Base-by-base conservation (phyloP, 1,140 invertebrate species). In the Zophobas atratus region DNA sequence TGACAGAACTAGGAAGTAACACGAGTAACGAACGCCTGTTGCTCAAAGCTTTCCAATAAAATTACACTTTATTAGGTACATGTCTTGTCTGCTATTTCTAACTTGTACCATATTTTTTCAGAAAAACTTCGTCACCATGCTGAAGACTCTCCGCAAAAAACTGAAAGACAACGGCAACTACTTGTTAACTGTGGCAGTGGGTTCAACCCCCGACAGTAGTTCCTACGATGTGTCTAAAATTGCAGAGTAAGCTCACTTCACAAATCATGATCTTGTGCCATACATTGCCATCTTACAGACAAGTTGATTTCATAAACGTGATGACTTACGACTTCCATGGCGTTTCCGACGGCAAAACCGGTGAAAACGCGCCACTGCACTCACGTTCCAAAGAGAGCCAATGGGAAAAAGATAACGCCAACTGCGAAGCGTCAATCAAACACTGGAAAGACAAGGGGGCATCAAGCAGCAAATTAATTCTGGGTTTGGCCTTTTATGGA, bases 171-270 rank as follows among this genome's bases (percentile, higher is more conserved):
- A 79, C 6, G 39, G 79, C 41, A 80, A 79, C 55, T 75, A 77
- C 6, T 33, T 85, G n/a, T 36, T 84, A 49, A 81, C 81, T 35
- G 79, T 79, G 36, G 82, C 84, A 39, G 82, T 84, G 0, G 81
- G 76, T 56, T 82, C 81, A 35, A 48, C 73, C 70, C 38, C 78
- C 38, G 35, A 35, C 32, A 91, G 75, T 32, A 79, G 83, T 20
- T 96, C 95, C 39, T 97, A 97, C 82, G 95, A 97, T 83, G 95
- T 97, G 1, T 93, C 94, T 0, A 94, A 96, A 88, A 94, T 98
- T 77, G 43, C 43, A 34, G 0, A 48, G 41, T 71, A 51, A 20
- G 49, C 20, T 20, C 20, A 20, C 3, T 20, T 20, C 4, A 51
- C 6, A 51, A 51, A n/a, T 51, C 20, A 0, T 2, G 3, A 51